A percentile compares a stretch with the other conserved stretches of the same genome.
Conservation (phyloP, 2,113 vertebrate genomes). For the Mesocricetus auratus region DNA sequence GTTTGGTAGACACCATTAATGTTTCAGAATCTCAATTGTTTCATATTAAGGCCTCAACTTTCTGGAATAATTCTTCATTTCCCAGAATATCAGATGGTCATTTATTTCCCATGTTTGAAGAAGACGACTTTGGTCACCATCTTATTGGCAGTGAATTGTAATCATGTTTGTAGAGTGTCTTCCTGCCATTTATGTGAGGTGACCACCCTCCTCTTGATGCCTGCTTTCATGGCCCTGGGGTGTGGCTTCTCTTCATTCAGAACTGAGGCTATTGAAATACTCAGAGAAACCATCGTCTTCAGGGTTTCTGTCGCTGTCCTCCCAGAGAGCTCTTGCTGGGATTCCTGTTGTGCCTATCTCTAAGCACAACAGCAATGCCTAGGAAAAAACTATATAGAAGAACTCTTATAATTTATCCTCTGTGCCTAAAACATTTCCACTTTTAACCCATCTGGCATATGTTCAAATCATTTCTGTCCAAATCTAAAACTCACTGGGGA, state of each 20-base stretch:
- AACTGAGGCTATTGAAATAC: not conserved
- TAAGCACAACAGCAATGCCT: not conserved
- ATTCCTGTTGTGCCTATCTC: slow-evolving; percentile 2
- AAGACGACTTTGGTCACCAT: not conserved
- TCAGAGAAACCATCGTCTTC: no score
- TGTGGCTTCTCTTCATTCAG: not conserved
- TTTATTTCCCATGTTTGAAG: not conserved
- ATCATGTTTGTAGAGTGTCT: not conserved
- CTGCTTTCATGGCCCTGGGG: not conserved
- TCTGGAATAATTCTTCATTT: slow-evolving; percentile 3
- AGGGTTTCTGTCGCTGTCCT: not conserved
- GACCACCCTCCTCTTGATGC: slow-evolving; percentile 5
- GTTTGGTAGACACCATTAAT: not conserved
- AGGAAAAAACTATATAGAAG: not conserved
- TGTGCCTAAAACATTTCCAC: not conserved
- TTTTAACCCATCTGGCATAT: not conserved
- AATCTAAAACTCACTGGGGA: not conserved
- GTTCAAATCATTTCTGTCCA: not conserved
- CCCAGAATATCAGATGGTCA: not conserved
- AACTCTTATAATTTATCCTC: not conserved
- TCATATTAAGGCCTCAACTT: not conserved
- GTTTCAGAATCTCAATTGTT: slow-evolving; percentile 44
- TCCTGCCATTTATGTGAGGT: not conserved
- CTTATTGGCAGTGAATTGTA: not conserved
- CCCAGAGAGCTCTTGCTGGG: not conserved